A percentile compares a stretch with the other conserved stretches of the same genome.
These are phyloP conservation scores for Chloromyia formosa DNA, from an alignment of 2,888 invertebrate species.

Conservation along the genomic window DNA sequence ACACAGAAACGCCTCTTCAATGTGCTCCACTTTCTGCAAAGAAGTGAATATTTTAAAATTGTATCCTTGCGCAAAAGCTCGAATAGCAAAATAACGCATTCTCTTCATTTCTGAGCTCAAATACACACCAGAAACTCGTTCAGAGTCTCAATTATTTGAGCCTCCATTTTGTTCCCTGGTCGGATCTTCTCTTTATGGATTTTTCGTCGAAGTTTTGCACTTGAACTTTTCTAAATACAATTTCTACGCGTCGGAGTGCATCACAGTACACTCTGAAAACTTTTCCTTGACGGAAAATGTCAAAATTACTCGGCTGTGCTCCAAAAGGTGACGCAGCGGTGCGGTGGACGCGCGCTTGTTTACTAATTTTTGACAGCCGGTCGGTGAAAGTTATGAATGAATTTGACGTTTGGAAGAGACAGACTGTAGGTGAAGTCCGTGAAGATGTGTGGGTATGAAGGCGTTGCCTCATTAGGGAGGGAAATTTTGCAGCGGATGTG, in stretches of 20 bases:
- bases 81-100: background rate
- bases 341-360: conserved; percentile 6
- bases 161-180: conserved; percentile 39
- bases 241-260: background rate
- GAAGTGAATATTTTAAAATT: background rate
- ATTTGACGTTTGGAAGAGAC: no score
- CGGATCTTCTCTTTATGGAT: background rate
- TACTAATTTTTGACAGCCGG: conserved; percentile 8
- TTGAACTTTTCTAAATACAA: background rate
- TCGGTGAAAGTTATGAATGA: no score
- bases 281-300: conserved; percentile 5
- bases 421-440: no score
- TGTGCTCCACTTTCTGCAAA: conserved; percentile 79
- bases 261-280: background rate
- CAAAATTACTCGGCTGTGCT: background rate
- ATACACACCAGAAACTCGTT: conserved; percentile 54
- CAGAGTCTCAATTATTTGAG: conserved; percentile 46
- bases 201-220: background rate
- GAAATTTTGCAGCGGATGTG: no score
- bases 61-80: conserved; percentile 12
- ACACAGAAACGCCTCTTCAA: conserved; percentile 90
- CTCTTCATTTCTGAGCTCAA: background rate
- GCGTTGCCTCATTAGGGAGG: no score
- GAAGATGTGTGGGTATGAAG: no score
- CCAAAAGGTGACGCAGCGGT: background rate